Percentiles rank a stretch among this genome's conserved stretches.
These are phyloP conservation scores for Drosophila willistoni DNA, from an alignment of 1,140 invertebrate genomes.

Conservation along the genomic window DNA sequence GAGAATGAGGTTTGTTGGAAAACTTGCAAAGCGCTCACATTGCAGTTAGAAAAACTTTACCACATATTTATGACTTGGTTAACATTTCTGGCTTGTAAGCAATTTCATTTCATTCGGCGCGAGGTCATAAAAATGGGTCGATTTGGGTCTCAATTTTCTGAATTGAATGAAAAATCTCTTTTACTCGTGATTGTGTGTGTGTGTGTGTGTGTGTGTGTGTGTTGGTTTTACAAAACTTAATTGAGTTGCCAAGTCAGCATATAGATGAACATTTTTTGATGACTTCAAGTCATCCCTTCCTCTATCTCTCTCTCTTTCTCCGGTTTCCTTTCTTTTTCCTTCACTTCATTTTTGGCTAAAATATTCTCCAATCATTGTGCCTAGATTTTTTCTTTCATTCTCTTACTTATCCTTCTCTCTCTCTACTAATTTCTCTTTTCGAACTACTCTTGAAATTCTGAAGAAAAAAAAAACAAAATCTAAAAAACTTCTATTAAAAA, in stretches of 20 bases:
- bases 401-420: background rate
- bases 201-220: slow-evolving; percentile 8
- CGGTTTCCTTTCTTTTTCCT: background rate
- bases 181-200: background rate
- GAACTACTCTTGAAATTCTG: background rate
- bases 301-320: too few relatives aligned
- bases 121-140: slow-evolving; percentile 64
- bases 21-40: slow-evolving; percentile 71
- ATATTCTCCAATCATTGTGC: background rate
- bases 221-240: slow-evolving; percentile 56
- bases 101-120: slow-evolving; percentile 54
- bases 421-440: background rate
- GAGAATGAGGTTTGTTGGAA: slow-evolving; percentile 3
- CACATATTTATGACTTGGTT: slow-evolving; percentile 76
- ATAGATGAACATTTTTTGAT: slow-evolving; percentile 32
- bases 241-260: slow-evolving; percentile 68
- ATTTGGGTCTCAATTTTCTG: slow-evolving; percentile 63
- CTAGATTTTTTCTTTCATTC: background rate
- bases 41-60: slow-evolving; percentile 69
- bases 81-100: slow-evolving; percentile 76
- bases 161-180: slow-evolving; percentile 38
- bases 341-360: background rate
- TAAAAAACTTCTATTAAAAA: background rate
- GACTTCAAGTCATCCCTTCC: background rate
- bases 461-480: background rate